These are phyloP conservation scores for Orientallactaga sibirica DNA, from an alignment of 2,797 vertebrate genomes.

Conservation along the genomic window DNA sequence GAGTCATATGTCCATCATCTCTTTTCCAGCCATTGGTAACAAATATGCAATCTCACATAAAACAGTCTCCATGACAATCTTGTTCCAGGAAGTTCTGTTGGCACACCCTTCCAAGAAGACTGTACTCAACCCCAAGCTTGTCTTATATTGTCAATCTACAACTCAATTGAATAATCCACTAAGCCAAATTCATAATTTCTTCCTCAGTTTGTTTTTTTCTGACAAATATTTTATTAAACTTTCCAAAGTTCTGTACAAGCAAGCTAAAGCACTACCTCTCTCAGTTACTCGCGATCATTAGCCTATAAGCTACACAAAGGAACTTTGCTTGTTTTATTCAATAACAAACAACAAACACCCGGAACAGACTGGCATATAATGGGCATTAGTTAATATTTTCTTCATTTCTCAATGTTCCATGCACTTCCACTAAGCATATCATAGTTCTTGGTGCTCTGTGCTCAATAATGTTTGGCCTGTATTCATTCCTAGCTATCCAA, in stretches of 20 bases:
- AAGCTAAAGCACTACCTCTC: neutral
- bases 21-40: neutral
- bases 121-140: neutral
- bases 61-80: neutral
- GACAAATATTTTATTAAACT: conserved; percentile 18
- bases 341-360: neutral
- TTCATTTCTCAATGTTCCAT: neutral
- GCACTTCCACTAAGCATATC: neutral
- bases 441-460: neutral
- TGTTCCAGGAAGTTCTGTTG: neutral
- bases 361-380: neutral
- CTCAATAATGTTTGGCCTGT: neutral
- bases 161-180: neutral
- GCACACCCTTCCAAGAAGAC: neutral
- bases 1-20: neutral
- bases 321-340: neutral
- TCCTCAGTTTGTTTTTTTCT: conserved; percentile 30
- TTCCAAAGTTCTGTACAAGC: conserved; percentile 18
- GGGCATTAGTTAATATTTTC: neutral
- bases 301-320: neutral
- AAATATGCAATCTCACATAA: neutral
- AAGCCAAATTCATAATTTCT: neutral
- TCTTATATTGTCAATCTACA: conserved; percentile 21
- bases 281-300: neutral
- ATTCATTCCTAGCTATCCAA: neutral